Conservation (phyloP, 1,140 invertebrate species). For the Pinna nobilis region DNA sequence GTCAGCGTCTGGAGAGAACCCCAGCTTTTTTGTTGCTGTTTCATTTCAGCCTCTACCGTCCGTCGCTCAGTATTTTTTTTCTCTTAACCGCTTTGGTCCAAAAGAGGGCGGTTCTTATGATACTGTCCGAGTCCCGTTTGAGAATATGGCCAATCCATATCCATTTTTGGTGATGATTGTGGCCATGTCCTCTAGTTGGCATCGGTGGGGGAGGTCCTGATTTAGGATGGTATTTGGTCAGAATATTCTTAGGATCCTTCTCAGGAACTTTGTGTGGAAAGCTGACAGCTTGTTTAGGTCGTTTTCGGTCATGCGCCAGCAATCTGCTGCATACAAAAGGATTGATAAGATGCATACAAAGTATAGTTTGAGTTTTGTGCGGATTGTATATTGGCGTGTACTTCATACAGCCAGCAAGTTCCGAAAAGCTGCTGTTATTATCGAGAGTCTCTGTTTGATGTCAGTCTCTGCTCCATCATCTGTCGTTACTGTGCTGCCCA, state of each 20-base stretch:
- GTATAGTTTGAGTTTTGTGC: conserved; percentile 17
- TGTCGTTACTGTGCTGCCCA: not conserved
- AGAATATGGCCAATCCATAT: conserved; percentile 28
- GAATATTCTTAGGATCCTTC: conserved; percentile 15
- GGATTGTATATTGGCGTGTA: not conserved
- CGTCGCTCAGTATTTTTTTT: too few species aligned
- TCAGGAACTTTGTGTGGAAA: conserved; percentile 20
- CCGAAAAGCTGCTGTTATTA: not conserved
- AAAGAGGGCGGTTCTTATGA: conserved; percentile 14
- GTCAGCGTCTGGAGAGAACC: too few species aligned
- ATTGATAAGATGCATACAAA: conserved; percentile 4
- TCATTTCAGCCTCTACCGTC: too few species aligned
- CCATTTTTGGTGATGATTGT: conserved; percentile 5
- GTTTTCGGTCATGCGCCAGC: conserved; percentile 22
- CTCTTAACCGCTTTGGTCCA: conserved; percentile 14
- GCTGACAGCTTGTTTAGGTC: conserved; percentile 18
- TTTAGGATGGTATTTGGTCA: conserved; percentile 22
- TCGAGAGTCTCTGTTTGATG: not conserved
- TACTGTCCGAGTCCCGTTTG: not conserved
- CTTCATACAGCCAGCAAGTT: conserved; percentile 5
- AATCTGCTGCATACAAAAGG: conserved; percentile 18
- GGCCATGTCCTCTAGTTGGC: conserved; percentile 7
- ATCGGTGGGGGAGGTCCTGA: conserved; percentile 6
- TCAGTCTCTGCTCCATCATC: conserved; percentile 12
- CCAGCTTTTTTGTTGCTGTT: too few species aligned